Evolutionary conservation across 23 tunicate species (phyloP).

Genomic region (Styela plicata): DNA sequence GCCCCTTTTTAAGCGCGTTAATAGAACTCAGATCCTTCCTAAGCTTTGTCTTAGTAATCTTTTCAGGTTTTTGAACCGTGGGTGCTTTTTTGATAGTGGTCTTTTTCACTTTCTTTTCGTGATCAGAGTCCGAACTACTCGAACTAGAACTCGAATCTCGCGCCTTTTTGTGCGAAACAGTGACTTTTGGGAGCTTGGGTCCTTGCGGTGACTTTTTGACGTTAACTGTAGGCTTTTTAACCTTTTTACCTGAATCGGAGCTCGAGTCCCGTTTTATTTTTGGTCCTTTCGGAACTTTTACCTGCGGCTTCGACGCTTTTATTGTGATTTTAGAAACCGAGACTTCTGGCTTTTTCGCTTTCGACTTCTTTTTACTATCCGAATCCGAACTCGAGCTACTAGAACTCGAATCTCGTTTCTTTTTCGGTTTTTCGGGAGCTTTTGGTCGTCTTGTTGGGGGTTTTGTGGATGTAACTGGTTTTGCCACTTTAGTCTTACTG

Average conservation of each 20-base stretch:
- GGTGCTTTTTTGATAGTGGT: background rate
- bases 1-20: background rate
- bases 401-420: background rate
- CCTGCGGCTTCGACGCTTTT: background rate
- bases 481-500: background rate
- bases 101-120: background rate
- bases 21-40: background rate
- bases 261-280: background rate
- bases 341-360: background rate
- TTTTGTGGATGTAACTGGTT: background rate
- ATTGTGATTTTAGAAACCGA: background rate
- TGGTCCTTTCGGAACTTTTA: background rate
- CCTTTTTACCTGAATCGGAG: background rate
- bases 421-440: background rate
- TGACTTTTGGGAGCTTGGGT: background rate
- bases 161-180: background rate
- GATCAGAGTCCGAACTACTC: background rate
- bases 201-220: background rate
- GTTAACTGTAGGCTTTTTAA: no score
- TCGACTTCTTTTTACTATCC: background rate
- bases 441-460: background rate
- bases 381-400: conserved; percentile 11
- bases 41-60: background rate
- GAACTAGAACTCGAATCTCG: background rate
- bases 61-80: background rate